Percentiles rank a stretch among this genome's conserved stretches.
Conservation (phyloP, 2,113 vertebrate genomes). For the Nothobranchius kuhntae region DNA sequence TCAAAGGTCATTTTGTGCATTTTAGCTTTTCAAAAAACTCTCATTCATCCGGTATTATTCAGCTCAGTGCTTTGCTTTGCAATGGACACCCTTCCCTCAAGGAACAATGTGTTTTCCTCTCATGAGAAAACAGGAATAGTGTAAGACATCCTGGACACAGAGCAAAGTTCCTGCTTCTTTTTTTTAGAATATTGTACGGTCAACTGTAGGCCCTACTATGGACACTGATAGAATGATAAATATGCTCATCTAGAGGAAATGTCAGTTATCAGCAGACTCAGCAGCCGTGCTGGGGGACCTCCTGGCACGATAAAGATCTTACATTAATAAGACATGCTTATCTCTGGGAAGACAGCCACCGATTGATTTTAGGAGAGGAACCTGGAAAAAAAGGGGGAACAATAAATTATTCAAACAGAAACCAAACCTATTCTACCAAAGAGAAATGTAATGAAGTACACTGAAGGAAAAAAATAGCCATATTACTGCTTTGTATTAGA, state of each 20-base stretch:
- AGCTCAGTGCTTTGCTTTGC: slow-evolving; percentile 51
- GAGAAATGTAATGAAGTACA: slow-evolving; percentile 83
- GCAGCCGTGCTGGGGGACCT: slow-evolving; percentile 82
- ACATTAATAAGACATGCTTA: slow-evolving; percentile 86
- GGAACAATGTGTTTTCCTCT: slow-evolving; percentile 59
- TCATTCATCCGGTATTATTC: slow-evolving; percentile 54
- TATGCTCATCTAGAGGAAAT: slow-evolving; percentile 81
- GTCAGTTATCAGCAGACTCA: slow-evolving; percentile 83
- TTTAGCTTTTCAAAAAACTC: slow-evolving; percentile 63
- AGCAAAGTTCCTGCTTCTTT: slow-evolving; percentile 72
- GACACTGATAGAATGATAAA: slow-evolving; percentile 86
- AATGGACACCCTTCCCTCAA: slow-evolving; percentile 54
- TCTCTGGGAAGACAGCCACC: slow-evolving; percentile 82
- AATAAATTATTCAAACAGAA: slow-evolving; percentile 69
- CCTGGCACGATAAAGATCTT: slow-evolving; percentile 82
- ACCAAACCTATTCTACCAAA: slow-evolving; percentile 71
- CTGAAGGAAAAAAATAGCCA: slow-evolving; percentile 65
- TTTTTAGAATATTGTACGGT: slow-evolving; percentile 78
- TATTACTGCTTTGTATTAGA: slow-evolving; percentile 67
- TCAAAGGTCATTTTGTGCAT: slow-evolving; percentile 66
- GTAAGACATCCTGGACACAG: slow-evolving; percentile 28
- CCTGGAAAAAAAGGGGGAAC: slow-evolving; percentile 54
- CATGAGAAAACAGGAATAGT: slow-evolving; percentile 59
- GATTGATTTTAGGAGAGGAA: slow-evolving; percentile 77
- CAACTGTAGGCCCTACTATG: slow-evolving; percentile 83